These are phyloP conservation scores for Pectinophora gossypiella DNA, from an alignment of 1,140 invertebrate genomes.

Conservation along the genomic window DNA sequence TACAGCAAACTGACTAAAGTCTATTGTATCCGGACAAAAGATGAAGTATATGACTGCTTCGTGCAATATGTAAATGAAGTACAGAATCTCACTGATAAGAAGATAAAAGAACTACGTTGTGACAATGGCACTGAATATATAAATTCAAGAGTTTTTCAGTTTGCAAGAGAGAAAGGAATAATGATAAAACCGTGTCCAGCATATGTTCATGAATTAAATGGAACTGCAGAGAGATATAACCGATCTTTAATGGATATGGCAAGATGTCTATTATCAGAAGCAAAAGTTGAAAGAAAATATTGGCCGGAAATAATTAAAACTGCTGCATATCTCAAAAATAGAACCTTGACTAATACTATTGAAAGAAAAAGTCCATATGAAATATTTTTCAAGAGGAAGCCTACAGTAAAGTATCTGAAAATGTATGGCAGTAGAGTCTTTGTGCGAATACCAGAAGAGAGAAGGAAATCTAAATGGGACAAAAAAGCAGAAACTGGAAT, in stretches of 20 bases:
- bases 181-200: conserved; percentile 42
- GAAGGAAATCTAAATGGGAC: conserved; percentile 25
- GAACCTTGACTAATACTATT: conserved; percentile 41
- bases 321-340: conserved; percentile 31
- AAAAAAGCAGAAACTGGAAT: conserved; percentile 21
- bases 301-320: conserved; percentile 39
- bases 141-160: no score
- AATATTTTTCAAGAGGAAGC: conserved; percentile 46
- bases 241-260: no score
- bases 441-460: no score
- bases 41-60: conserved; percentile 33
- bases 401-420: no score
- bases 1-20: conserved; percentile 47
- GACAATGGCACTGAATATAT: conserved; percentile 56
- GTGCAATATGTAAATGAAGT: conserved; percentile 40
- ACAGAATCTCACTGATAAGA: conserved; percentile 40
- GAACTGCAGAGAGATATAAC: conserved; percentile 47
- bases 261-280: conserved; percentile 45
- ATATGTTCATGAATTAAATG: conserved; percentile 55
- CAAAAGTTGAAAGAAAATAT: conserved; percentile 34
- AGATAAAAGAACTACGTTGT: conserved; percentile 37
- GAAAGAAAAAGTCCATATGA: conserved; percentile 52
- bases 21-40: conserved; percentile 43
- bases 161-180: conserved; percentile 39
- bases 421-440: no score